Conservation (phyloP, 2,888 invertebrate genomes). For the Lasius fuliginosus region DNA sequence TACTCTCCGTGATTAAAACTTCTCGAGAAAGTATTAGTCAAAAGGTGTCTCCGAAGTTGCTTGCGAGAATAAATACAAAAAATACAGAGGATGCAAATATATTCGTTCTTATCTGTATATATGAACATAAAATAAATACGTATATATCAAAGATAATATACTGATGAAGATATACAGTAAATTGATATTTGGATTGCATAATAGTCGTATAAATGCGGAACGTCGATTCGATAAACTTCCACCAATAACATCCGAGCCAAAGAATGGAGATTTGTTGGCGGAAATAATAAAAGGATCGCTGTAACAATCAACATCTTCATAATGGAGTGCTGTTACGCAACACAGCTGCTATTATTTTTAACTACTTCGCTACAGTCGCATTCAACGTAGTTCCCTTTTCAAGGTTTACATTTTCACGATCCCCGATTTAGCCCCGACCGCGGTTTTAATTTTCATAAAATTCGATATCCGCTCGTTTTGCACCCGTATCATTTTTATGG, state of each 20-base stretch:
- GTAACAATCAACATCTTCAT: conserved; percentile 60
- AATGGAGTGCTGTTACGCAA: conserved; percentile 60
- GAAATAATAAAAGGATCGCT: conserved; percentile 8
- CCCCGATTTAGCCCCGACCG: conserved; percentile 35
- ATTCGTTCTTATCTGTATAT: neutral
- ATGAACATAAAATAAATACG: neutral
- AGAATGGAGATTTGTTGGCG: conserved; percentile 27
- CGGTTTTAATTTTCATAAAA: conserved; percentile 77
- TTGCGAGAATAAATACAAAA: neutral
- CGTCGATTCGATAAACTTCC: conserved; percentile 25
- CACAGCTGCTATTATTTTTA: conserved; percentile 71
- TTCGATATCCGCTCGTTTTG: conserved; percentile 70
- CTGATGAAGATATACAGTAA: neutral
- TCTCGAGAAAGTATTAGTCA: conserved; percentile 61
- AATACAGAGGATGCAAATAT: neutral
- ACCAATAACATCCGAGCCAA: conserved; percentile 10
- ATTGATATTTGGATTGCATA: conserved; percentile 20
- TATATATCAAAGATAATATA: neutral
- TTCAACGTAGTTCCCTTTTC: conserved; percentile 52
- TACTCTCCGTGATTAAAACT: conserved; percentile 70
- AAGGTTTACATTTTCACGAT: conserved; percentile 64
- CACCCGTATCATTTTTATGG: conserved; percentile 49
- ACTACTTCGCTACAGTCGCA: conserved; percentile 69
- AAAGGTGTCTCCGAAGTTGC: conserved; percentile 8
- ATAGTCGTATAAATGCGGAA: conserved; percentile 24